Percentiles rank a stretch among this genome's conserved stretches.
Evolutionary conservation across 2,888 invertebrate species (phyloP).

Genomic region (Amorpha juglandis): DNA sequence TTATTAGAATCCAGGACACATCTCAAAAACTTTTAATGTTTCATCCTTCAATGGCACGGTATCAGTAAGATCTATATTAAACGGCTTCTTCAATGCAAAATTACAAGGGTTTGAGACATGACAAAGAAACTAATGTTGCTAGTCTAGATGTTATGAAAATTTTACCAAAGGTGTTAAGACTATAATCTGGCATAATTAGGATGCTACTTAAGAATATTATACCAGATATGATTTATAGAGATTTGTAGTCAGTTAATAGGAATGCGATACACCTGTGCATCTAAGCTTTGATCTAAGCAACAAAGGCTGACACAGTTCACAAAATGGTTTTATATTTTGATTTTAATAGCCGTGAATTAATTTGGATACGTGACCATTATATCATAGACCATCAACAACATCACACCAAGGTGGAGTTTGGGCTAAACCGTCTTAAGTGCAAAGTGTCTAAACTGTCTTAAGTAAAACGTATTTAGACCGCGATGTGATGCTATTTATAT

Average conservation of each 20-base stretch:
- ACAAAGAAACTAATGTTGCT: background rate
- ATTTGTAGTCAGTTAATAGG: background rate
- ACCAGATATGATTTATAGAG: no score
- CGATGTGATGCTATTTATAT: background rate
- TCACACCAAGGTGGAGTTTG: background rate
- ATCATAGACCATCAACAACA: background rate
- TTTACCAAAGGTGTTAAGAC: background rate
- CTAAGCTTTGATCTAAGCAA: background rate
- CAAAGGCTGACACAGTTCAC: background rate
- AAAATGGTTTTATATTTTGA: background rate
- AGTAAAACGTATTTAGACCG: background rate
- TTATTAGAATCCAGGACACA: no score
- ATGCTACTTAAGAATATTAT: background rate
- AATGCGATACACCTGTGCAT: background rate
- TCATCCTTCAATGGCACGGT: background rate
- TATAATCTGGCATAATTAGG: background rate
- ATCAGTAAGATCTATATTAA: background rate
- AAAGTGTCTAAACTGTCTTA: background rate
- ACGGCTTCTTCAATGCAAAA: background rate
- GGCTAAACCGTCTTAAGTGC: background rate
- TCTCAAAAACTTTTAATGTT: background rate
- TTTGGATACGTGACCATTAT: background rate
- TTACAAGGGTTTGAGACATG: background rate
- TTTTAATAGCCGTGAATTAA: background rate
- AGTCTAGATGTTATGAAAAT: background rate